Conservation (phyloP, 2,888 invertebrate genomes). For the Clunio marinus region DNA sequence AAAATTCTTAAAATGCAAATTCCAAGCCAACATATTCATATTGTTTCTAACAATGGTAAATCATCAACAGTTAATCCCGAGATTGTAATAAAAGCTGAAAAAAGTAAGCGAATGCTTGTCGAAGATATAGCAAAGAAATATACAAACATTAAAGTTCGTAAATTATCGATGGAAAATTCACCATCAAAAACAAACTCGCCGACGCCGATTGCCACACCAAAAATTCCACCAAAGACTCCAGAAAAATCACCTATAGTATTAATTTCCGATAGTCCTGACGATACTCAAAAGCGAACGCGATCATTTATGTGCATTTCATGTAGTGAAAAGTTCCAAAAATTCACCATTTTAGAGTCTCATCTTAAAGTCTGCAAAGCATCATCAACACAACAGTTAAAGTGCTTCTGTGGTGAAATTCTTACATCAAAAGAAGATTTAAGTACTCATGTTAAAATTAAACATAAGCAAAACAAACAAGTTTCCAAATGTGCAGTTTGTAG, state of each 20-base stretch:
- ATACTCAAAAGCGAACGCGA: not conserved
- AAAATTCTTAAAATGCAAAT: slow-evolving; percentile 12
- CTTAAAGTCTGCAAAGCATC: not conserved
- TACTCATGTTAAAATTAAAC: not conserved
- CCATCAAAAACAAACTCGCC: not conserved
- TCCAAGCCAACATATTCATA: no score
- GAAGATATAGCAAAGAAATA: slow-evolving; percentile 27
- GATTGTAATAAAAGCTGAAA: no score
- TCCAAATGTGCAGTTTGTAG: not conserved
- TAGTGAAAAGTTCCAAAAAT: slow-evolving; percentile 19
- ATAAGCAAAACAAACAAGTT: not conserved
- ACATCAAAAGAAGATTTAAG: not conserved
- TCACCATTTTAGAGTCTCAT: not conserved
- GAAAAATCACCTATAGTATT: not conserved
- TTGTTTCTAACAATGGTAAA: no score
- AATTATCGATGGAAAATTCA: slow-evolving; percentile 1
- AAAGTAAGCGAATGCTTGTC: not conserved
- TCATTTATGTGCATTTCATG: slow-evolving; percentile 29
- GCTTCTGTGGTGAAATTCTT: slow-evolving; percentile 28
- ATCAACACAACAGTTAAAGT: not conserved
- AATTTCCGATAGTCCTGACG: not conserved
- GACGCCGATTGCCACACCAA: not conserved
- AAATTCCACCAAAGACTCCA: not conserved
- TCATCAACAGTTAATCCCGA: not conserved
- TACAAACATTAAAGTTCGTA: slow-evolving; percentile 15